Evolutionary conservation across 2,888 invertebrate genomes (phyloP).

Genomic region (Trypoxylon attenuatum): DNA sequence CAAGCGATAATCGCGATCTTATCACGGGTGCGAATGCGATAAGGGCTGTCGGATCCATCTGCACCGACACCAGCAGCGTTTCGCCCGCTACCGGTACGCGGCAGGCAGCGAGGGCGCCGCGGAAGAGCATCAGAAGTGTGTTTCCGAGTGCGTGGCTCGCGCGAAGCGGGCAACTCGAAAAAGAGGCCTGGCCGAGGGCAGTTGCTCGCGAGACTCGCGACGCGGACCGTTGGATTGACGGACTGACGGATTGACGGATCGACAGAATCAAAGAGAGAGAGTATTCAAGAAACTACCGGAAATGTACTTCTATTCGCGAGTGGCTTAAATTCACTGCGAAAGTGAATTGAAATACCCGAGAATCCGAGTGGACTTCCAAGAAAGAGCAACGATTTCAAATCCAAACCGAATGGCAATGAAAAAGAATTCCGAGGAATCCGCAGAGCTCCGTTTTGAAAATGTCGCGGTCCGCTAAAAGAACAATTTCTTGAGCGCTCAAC

Average conservation of each 20-base stretch:
- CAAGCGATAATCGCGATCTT: constrained; percentile 1
- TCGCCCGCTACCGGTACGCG: neutral
- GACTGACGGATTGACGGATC: neutral
- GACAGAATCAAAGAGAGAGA: no score
- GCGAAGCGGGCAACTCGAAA: constrained; percentile 19
- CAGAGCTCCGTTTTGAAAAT: no score
- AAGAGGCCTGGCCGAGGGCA: constrained; percentile 19
- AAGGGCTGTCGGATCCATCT: neutral
- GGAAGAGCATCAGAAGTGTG: neutral
- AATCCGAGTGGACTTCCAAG: no score
- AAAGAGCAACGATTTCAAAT: no score
- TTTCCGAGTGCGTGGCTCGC: neutral
- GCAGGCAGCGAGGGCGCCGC: constrained; percentile 5
- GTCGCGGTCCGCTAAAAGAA: no score
- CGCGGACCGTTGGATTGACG: constrained; percentile 4
- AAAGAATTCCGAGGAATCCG: no score
- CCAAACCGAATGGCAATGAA: no score
- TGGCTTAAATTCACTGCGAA: no score
- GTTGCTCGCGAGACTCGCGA: constrained; percentile 18
- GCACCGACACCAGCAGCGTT: neutral
- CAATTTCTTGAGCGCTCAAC: no score
- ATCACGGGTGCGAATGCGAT: constrained; percentile 7
- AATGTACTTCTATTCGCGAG: no score
- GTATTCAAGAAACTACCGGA: no score
- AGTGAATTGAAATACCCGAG: no score